Percentiles rank a stretch among this genome's conserved stretches.
Evolutionary conservation across 2,113 vertebrate species (phyloP).

Genomic region (Picathartes gymnocephalus): DNA sequence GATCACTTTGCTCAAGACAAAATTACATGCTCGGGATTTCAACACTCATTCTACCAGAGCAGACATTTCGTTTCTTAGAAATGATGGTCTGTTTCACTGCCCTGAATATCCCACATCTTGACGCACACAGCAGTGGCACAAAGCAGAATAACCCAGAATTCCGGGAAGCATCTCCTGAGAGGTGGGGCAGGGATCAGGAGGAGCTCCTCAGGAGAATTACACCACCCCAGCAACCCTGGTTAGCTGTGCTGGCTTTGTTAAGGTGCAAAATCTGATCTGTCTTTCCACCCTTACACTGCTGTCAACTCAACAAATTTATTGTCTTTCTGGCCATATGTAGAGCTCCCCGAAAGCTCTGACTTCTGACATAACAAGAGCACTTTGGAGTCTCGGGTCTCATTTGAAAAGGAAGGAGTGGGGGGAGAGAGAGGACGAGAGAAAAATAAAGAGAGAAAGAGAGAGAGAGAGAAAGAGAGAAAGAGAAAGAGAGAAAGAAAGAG

Average conservation of each 20-base stretch:
- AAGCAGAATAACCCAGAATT: constrained; percentile 9
- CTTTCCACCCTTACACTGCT: background rate
- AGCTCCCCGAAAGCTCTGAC: background rate
- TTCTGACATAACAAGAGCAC: background rate
- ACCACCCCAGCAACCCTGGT: background rate
- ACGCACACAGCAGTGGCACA: background rate
- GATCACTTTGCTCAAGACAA: constrained; percentile 16
- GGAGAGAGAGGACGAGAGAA: fast-evolving
- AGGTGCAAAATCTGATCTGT: background rate
- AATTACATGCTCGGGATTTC: background rate
- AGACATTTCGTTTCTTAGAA: background rate
- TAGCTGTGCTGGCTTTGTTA: background rate
- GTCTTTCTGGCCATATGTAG: background rate
- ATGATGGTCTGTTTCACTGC: background rate
- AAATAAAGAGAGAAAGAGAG: fast-evolving
- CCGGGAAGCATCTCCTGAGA: background rate
- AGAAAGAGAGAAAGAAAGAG: no score
- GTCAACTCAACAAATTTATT: background rate
- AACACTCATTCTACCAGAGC: background rate
- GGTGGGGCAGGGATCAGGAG: background rate
- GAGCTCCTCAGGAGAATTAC: background rate
- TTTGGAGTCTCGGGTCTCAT: background rate
- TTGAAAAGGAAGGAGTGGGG: background rate
- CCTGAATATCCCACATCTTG: background rate
- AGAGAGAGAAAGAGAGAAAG: fast-evolving